Evolutionary conservation across 1,140 invertebrate species (phyloP), one percentile per base, ranked within the genome.

Genomic region (Drosophila persimilis): DNA sequence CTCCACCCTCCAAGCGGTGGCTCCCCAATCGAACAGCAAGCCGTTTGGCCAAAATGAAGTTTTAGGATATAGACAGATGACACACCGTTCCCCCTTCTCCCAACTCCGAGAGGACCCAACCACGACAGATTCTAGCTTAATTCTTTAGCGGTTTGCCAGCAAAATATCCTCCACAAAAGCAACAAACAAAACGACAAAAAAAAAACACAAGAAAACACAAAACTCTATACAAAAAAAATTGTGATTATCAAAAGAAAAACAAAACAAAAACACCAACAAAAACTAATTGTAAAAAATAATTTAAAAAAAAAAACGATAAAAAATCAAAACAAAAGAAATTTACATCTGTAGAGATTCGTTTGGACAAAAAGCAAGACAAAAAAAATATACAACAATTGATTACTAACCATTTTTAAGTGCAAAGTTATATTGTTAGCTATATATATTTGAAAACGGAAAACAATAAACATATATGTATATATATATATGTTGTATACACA

Each of bases 381-480:
- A 58, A 66, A 78, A 48, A 39, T 26, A 72, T 47, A 73, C 51
- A 66, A 64, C 44, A 77, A 70, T 69, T 57, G 57, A 69, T 24
- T 69, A 65, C 79, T 83, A 86, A 86, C 73, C 66, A 77, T 73
- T 86, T 80, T 83, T 88, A 86, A 88, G 83, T 88, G 78, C 75
- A 83, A 83, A 76, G 83, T 86, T 86, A 86, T 83, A 75, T 79
- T 77, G 77, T 76, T 83, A 86, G 80, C 59, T 53, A 72, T 76
- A 73, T 41, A 63, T 43, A 54, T 70, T 50, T 63, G 47, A 66
- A 67, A 45, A 65, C 20, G 51, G 7, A 52, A 60, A 71, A 83
- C 47, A 73, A 71, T 57, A 77, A 59, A 66, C 24, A 61, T n/a
- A 48, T 35, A 59, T 41, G 46, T 52, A 72, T 46, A 72, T 26